A percentile compares a stretch with the other conserved stretches of the same genome.
These are phyloP conservation scores for Stegostoma tigrinum DNA, from an alignment of 2,113 vertebrate species.

Conservation along the genomic window DNA sequence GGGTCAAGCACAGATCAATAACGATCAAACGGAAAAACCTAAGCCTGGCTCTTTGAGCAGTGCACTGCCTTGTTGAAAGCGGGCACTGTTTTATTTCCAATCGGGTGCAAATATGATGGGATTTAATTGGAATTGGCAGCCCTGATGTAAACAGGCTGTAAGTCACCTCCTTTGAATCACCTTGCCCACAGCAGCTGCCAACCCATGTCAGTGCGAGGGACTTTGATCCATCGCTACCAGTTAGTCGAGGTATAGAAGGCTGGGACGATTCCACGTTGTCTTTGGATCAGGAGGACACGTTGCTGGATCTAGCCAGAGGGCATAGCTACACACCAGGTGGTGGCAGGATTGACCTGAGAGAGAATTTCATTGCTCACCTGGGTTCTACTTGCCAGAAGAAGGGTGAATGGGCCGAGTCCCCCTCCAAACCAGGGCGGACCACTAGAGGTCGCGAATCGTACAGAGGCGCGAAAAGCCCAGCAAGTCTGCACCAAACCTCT, in stretches of 20 bases:
- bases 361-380: background rate
- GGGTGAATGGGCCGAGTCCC: background rate
- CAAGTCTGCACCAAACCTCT: too few species aligned
- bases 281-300: background rate
- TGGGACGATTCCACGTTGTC: background rate
- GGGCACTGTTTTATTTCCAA: background rate
- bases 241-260: background rate
- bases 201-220: background rate
- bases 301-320: background rate
- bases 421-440: background rate
- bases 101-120: background rate
- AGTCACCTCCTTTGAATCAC: background rate
- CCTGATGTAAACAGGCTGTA: background rate
- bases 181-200: background rate
- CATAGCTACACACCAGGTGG: background rate
- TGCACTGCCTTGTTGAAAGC: background rate
- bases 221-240: background rate
- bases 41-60: background rate
- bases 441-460: too few species aligned
- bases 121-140: slow-evolving; percentile 9
- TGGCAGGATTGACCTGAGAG: background rate
- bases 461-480: too few species aligned
- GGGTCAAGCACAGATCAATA: background rate
- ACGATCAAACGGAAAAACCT: background rate
- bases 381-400: background rate